These are phyloP conservation scores for Genyomyrus donnyi DNA, from an alignment of 2,113 vertebrate genomes.

Conservation along the genomic window DNA sequence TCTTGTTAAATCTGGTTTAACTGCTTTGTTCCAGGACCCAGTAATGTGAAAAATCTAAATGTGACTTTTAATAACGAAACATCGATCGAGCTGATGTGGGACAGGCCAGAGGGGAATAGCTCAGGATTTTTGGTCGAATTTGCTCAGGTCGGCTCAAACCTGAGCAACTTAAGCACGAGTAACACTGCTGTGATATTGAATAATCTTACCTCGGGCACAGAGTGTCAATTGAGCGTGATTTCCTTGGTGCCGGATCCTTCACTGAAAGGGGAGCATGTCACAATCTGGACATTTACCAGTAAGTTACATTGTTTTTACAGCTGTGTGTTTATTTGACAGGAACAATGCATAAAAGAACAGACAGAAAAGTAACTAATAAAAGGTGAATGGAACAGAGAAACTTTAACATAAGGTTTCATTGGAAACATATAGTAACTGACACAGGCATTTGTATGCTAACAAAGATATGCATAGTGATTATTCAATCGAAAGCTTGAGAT, in stretches of 20 bases:
- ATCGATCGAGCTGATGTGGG: neutral
- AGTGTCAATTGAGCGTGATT: slow-evolving; percentile 4
- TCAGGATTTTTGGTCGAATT: neutral
- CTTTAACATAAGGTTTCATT: neutral
- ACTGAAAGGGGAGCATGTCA: neutral
- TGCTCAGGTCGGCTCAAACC: rapidly evolving
- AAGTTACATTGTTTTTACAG: slow-evolving; percentile 11
- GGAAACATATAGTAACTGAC: neutral
- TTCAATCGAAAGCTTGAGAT: neutral
- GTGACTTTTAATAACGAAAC: rapidly evolving
- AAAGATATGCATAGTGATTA: neutral
- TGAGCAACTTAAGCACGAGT: rapidly evolving
- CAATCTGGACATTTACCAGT: slow-evolving; percentile 1
- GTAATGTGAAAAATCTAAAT: neutral
- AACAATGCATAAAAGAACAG: neutral
- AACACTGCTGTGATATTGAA: rapidly evolving
- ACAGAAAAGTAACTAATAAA: neutral
- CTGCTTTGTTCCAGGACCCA: slow-evolving; percentile 36
- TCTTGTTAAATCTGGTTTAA: neutral
- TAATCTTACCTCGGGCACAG: rapidly evolving
- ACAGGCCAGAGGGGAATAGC: rapidly evolving
- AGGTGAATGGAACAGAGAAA: neutral
- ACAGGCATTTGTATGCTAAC: neutral
- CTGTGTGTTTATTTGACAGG: neutral
- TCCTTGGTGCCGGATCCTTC: neutral